Evolutionary conservation across 1,140 invertebrate species (phyloP).

Genomic region (Ceratina australensis): DNA sequence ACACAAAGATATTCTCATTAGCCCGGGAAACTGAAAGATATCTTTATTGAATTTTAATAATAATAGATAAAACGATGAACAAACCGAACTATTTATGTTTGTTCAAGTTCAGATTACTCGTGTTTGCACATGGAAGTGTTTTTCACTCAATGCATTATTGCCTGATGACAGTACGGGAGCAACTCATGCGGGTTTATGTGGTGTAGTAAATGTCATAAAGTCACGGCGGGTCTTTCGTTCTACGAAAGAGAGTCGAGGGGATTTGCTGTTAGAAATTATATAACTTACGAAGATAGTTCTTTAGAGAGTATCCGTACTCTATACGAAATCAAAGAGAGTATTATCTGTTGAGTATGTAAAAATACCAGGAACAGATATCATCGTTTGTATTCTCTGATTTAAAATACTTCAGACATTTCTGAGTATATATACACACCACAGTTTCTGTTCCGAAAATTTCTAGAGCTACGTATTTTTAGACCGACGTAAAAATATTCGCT

Average conservation of each 20-base stretch:
- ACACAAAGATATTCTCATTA: no score
- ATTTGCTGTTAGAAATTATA: not conserved
- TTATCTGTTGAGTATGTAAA: not conserved
- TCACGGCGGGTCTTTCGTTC: not conserved
- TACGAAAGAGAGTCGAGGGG: not conserved
- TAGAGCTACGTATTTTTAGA: not conserved
- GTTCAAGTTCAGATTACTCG: not conserved
- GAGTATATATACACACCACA: not conserved
- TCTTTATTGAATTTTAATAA: not conserved
- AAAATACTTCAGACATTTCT: not conserved
- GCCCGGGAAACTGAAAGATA: no score
- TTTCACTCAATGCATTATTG: not conserved
- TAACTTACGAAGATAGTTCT: not conserved
- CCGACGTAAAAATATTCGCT: not conserved
- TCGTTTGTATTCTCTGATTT: not conserved
- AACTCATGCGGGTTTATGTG: not conserved
- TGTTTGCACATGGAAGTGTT: not conserved
- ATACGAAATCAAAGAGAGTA: no score
- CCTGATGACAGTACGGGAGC: not conserved
- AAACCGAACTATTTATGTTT: not conserved
- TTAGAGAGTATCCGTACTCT: not conserved
- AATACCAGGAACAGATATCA: not conserved
- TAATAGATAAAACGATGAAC: not conserved
- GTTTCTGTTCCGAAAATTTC: not conserved
- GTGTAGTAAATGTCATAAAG: not conserved